These are phyloP conservation scores for Cheumatopsyche charites DNA, from an alignment of 1,140 invertebrate genomes.

Conservation along the genomic window DNA sequence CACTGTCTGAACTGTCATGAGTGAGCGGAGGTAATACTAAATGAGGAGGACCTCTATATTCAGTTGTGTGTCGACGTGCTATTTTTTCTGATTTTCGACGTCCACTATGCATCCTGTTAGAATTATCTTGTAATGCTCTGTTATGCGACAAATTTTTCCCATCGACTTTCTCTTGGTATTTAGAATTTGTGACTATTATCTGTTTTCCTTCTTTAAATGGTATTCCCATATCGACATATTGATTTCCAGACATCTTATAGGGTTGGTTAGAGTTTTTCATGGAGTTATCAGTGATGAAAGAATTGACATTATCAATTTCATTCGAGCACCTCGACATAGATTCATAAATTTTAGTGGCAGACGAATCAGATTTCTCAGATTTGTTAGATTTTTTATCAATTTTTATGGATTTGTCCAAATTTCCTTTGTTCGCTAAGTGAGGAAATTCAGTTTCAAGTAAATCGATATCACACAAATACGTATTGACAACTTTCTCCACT, in stretches of 20 bases:
- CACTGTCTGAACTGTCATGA: slow-evolving; percentile 41
- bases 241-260: slow-evolving; percentile 27
- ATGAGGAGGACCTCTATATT: slow-evolving; percentile 42
- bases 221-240: slow-evolving; percentile 44
- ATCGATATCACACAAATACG: slow-evolving; percentile 32
- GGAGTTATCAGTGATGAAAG: slow-evolving; percentile 34
- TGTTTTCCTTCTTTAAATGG: slow-evolving; percentile 14
- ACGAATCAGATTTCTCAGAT: slow-evolving; percentile 12
- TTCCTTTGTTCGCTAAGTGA: background rate
- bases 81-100: slow-evolving; percentile 37
- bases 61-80: slow-evolving; percentile 41
- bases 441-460: slow-evolving; percentile 14
- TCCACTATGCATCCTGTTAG: slow-evolving; percentile 30
- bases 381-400: slow-evolving; percentile 23
- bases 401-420: slow-evolving; percentile 8
- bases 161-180: slow-evolving; percentile 10
- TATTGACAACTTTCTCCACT: slow-evolving; percentile 16
- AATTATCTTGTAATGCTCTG: slow-evolving; percentile 31
- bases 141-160: slow-evolving; percentile 22
- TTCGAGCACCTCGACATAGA: slow-evolving; percentile 28
- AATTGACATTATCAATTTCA: slow-evolving; percentile 37
- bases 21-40: slow-evolving; percentile 34
- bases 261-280: slow-evolving; percentile 19
- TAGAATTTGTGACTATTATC: slow-evolving; percentile 1
- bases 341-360: slow-evolving; percentile 25